Percentiles rank a stretch among this genome's conserved stretches.
Conservation (phyloP, 1,140 invertebrate species). For the Theocolax elegans region DNA sequence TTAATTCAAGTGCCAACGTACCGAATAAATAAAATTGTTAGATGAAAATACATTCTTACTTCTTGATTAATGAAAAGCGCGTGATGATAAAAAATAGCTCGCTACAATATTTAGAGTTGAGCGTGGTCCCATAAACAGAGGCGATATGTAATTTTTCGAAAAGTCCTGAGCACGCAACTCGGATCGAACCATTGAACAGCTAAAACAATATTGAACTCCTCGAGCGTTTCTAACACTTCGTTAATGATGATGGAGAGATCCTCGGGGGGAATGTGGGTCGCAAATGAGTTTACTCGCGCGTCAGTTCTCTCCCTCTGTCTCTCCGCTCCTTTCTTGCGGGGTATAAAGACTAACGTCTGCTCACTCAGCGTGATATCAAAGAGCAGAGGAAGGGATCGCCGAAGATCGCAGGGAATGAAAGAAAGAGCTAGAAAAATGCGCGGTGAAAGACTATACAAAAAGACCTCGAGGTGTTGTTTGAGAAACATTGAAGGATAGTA, state of each 20-base stretch:
- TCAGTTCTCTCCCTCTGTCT: not conserved
- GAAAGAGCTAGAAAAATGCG: not conserved
- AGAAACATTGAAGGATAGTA: too few relatives aligned
- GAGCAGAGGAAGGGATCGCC: not conserved
- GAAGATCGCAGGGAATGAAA: not conserved
- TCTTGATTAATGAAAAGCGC: too few relatives aligned
- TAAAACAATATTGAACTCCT: slow-evolving; percentile 18
- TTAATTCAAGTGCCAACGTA: too few relatives aligned
- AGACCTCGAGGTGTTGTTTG: too few relatives aligned
- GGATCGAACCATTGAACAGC: too few relatives aligned
- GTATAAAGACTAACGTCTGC: not conserved
- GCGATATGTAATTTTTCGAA: too few relatives aligned
- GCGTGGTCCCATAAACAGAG: too few relatives aligned
- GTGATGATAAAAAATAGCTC: too few relatives aligned
- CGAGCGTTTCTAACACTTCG: not conserved
- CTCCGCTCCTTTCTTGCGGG: not conserved
- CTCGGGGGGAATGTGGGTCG: not conserved
- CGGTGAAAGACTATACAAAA: not conserved
- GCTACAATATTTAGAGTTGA: too few relatives aligned
- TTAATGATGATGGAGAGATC: slow-evolving; percentile 18
- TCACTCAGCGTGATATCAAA: not conserved
- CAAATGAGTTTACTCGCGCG: slow-evolving; percentile 5
- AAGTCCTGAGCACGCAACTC: too few relatives aligned
- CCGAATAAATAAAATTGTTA: too few relatives aligned
- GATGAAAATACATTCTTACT: too few relatives aligned